A percentile compares a stretch with the other conserved stretches of the same genome.
These are phyloP conservation scores for Macrocentrus cingulum DNA, from an alignment of 1,140 invertebrate species.

Conservation along the genomic window DNA sequence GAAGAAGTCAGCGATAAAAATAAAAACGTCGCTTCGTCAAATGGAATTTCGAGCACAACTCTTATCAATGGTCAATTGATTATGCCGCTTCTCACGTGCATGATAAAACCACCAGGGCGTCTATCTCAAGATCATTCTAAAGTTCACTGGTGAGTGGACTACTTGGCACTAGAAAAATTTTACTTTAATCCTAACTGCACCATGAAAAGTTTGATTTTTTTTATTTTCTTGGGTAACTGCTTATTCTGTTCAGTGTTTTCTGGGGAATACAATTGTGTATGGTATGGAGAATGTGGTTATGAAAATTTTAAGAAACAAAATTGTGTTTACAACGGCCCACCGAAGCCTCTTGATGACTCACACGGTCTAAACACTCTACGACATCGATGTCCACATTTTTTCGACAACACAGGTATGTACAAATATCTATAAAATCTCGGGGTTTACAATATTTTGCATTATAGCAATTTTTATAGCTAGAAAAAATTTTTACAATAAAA, in stretches of 20 bases:
- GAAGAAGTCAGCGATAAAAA: too few relatives aligned
- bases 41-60: too few relatives aligned
- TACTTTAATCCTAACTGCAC: too few relatives aligned
- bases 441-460: too few relatives aligned
- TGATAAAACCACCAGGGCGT: not conserved
- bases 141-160: too few relatives aligned
- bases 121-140: not conserved
- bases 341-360: slow-evolving; percentile 52
- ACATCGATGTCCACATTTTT: slow-evolving; percentile 58
- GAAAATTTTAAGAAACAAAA: slow-evolving; percentile 41
- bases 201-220: not conserved
- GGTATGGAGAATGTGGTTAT: slow-evolving; percentile 61
- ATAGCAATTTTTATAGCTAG: too few relatives aligned
- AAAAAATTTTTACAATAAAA: too few relatives aligned
- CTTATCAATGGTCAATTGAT: not conserved
- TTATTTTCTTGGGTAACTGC: slow-evolving; percentile 7
- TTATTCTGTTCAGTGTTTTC: slow-evolving; percentile 3
- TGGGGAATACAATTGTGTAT: slow-evolving; percentile 54
- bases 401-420: slow-evolving; percentile 42
- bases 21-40: too few relatives aligned
- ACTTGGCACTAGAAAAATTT: too few relatives aligned
- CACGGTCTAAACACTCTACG: slow-evolving; percentile 40
- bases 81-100: not conserved
- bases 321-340: slow-evolving; percentile 56
- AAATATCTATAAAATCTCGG: not conserved